These are phyloP conservation scores for Scolopax bukidnonensis DNA, from an alignment of 2,797 vertebrate species.

Conservation along the genomic window DNA sequence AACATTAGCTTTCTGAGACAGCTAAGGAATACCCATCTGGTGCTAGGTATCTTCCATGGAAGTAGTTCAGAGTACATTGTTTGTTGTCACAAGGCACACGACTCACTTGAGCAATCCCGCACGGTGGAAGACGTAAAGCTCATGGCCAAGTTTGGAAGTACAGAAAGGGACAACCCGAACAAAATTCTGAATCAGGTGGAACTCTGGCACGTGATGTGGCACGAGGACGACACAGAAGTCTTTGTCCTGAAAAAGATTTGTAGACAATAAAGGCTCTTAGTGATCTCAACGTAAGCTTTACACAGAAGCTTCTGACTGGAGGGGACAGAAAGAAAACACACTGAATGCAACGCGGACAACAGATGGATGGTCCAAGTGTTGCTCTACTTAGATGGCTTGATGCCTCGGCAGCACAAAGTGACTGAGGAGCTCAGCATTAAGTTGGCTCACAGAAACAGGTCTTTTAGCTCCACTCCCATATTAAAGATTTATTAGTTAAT, in stretches of 20 bases:
- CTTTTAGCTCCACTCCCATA: not conserved
- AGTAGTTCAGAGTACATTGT: not conserved
- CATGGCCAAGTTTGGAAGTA: conserved; percentile 64
- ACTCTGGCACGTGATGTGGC: conserved; percentile 79
- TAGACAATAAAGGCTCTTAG: not conserved
- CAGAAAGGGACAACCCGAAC: conserved; percentile 74
- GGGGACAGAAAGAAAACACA: not conserved
- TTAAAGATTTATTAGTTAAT: not conserved
- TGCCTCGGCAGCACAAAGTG: not conserved
- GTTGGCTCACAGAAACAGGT: not conserved
- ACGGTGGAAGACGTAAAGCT: conserved; percentile 88
- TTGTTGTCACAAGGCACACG: not conserved
- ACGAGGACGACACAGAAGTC: conserved; percentile 86
- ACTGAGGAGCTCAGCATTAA: not conserved
- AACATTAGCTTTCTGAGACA: not conserved
- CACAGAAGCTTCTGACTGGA: not conserved
- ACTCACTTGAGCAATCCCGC: conserved; percentile 84
- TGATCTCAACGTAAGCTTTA: not conserved
- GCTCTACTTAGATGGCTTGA: not conserved
- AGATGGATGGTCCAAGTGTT: not conserved
- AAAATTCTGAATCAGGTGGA: conserved; percentile 85
- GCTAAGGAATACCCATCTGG: not conserved
- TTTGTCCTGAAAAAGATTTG: conserved; percentile 79
- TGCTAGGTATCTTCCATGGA: not conserved
- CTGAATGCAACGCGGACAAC: rapidly evolving